Percentiles rank a stretch among this genome's conserved stretches.
Conservation (phyloP, 2,797 vertebrate genomes). For the Xenopus petersii region DNA sequence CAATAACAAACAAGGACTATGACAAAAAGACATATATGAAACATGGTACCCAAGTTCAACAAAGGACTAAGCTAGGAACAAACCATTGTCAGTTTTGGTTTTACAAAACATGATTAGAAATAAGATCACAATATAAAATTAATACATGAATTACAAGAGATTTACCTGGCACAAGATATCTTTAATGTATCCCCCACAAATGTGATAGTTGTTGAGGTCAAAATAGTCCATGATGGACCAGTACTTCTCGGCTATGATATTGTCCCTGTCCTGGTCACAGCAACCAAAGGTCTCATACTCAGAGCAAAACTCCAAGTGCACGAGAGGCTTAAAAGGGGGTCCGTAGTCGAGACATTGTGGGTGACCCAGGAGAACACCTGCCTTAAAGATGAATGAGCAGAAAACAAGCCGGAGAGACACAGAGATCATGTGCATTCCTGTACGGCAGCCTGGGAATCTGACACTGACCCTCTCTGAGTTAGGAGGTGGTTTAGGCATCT, state of each 20-base stretch:
- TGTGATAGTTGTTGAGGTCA: slow-evolving; percentile 56
- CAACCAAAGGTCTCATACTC: slow-evolving; percentile 78
- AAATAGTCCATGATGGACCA: slow-evolving; percentile 72
- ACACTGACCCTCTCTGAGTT: slow-evolving; percentile 31
- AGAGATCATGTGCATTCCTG: neutral
- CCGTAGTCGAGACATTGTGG: slow-evolving; percentile 83
- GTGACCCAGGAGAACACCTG: slow-evolving; percentile 61
- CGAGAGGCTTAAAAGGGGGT: slow-evolving; percentile 71
- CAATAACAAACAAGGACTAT: too few species aligned
- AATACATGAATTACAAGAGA: too few species aligned
- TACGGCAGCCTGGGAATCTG: neutral
- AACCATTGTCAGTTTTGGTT: too few species aligned
- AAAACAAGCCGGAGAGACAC: slow-evolving; percentile 6
- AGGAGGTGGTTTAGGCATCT: slow-evolving; percentile 16
- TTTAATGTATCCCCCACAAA: slow-evolving; percentile 72
- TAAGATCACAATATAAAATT: too few species aligned
- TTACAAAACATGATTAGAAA: too few species aligned
- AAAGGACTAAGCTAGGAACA: too few species aligned
- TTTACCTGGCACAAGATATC: slow-evolving; percentile 82
- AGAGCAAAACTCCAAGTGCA: slow-evolving; percentile 76
- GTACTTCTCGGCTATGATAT: slow-evolving; percentile 71
- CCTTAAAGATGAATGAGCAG: slow-evolving; percentile 47
- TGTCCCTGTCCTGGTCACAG: slow-evolving; percentile 75
- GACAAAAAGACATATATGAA: too few species aligned
- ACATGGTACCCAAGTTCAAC: too few species aligned